These are phyloP conservation scores for Montipora foliosa DNA, from an alignment of 64 coral and sea anemone species.

Conservation along the genomic window DNA sequence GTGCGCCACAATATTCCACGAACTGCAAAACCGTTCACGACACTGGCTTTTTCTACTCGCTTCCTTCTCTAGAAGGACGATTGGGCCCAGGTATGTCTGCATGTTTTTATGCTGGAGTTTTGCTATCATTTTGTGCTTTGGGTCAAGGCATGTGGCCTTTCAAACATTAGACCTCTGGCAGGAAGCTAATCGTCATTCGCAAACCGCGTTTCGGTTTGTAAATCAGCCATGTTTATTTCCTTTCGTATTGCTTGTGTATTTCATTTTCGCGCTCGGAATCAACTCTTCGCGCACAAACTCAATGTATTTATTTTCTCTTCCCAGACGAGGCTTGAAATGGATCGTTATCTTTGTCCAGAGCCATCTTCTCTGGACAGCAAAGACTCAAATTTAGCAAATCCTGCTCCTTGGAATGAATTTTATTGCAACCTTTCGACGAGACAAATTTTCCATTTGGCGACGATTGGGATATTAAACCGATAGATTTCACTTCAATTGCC, in stretches of 20 bases:
- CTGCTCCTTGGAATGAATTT: conserved; percentile 99
- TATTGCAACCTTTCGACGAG: conserved; percentile 91
- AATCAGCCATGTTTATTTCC: conserved; percentile 52
- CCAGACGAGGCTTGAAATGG: conserved; percentile 98
- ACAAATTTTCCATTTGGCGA: conserved; percentile 88
- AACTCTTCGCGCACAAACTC: conserved; percentile 23
- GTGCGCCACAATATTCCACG: conserved; percentile 92
- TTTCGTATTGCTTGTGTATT: conserved; percentile 54
- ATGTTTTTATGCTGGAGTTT: conserved; percentile 1
- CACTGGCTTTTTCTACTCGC: conserved; percentile 98
- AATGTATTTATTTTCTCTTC: conserved; percentile 63
- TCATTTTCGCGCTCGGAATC: conserved; percentile 68
- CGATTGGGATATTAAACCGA: conserved; percentile 97
- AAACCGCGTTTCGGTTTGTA: conserved; percentile 1
- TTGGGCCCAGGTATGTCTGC: conserved; percentile 91
- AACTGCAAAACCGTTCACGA: conserved; percentile 99
- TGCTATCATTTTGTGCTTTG: neutral
- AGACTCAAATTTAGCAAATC: conserved; percentile 82
- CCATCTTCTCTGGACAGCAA: conserved; percentile 80
- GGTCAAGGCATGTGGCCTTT: conserved; percentile 35
- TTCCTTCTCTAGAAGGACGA: conserved; percentile 99
- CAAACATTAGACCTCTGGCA: neutral
- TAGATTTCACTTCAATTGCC: conserved; percentile 90
- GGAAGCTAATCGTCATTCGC: neutral
- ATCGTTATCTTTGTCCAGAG: conserved; percentile 99